Evolutionary conservation across 2,797 vertebrate species (phyloP), one percentile per base, ranked within the genome.

Genomic region (Melanogrammus aeglefinus): DNA sequence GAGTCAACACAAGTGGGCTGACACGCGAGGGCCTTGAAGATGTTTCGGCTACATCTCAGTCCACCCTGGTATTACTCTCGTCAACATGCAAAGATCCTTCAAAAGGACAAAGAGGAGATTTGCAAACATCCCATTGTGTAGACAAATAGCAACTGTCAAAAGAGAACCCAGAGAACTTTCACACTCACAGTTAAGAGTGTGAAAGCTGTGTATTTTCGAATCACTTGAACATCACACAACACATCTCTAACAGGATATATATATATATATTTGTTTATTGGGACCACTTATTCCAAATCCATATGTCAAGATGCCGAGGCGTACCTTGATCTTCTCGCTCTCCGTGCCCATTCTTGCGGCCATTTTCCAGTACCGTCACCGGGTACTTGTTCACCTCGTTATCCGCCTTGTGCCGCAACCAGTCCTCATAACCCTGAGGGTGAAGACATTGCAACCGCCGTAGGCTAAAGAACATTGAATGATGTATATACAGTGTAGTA

Each of bases 351-450:
- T 95, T 81, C 91, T 92, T 92, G 69, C 85, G 91, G 72, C 94
- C 95, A 1, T 96, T 93, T 92, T 97, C 96, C 0, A 99, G 94
- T 85, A 98, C 92, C 0, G 92, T 96, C 88, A 99, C 97, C 0
- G 77, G 94, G 84, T 96, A 96, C 88, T 98, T 98, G 88, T 99
- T 99, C 88, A 99, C 97, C 89, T 99, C 97, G 0, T 96, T 95
- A 93, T 99, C 98, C 66, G 98, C 98, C 92, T 97, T 96, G 92
- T 99, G 98, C 85, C 98, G 94, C 83, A 99, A 87, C 96, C 97
- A 99, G 92, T 99, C 98, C 89, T 99, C 97, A n/a, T 98, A 99
- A 47, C 98, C 98, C 98, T 99, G 75, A 10, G 13, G 78, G 10
- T n/a, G 2, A 2, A 66, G n/a, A 66, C 57, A 27, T 6, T 14